Evolutionary conservation across 2,797 vertebrate genomes (phyloP), one percentile per base, ranked within the genome.

Genomic region (Crenuchus spilurus): DNA sequence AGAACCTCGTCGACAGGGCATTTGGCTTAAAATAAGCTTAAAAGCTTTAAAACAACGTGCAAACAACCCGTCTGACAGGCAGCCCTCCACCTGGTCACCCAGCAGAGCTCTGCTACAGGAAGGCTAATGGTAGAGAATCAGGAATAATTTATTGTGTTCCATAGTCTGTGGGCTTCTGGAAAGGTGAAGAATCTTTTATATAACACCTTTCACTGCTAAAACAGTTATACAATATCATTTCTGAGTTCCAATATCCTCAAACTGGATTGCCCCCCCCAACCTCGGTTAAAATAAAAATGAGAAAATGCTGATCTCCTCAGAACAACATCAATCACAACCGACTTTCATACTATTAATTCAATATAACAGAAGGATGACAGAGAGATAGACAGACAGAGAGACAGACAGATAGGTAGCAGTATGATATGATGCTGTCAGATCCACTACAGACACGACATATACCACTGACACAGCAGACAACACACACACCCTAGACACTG

Each of bases 131-230:
- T 74, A 14, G 22, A 83, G 72, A 2, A 49, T 1, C 20, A 83
- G 81, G 37, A 87, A 84, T 79, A 4, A 85, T 84, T 79, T 74
- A 57, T 67, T 65, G 30, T 61, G 61, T 14, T 60, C 20, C 6
- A 55, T 31, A 70, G 42, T 72, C 39, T 70, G 65, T n/a, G 73
- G 41, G 44, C 13, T 28, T 65, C 22, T 33, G 31, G 35, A 61
- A 68, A 51, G 11, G 1, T 49, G 14, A 9, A 14, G 33, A 35
- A 26, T 16, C 6, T 22, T 44, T 58, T 60, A 60, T 60, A 10
- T 9, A 55, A 44, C 22, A 13, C 33, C 33, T 42, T 55, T 69
- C 1, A 2, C 14, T 30, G 6, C n/a, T 20, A 11, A 60, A 16
- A 30, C 10, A 33, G 24, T 31, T 30, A 55, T 10, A 16, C 14